Percentiles rank a stretch among this genome's conserved stretches.
Conservation (phyloP, 1,140 invertebrate genomes). For the Andrena cerasifolii region DNA sequence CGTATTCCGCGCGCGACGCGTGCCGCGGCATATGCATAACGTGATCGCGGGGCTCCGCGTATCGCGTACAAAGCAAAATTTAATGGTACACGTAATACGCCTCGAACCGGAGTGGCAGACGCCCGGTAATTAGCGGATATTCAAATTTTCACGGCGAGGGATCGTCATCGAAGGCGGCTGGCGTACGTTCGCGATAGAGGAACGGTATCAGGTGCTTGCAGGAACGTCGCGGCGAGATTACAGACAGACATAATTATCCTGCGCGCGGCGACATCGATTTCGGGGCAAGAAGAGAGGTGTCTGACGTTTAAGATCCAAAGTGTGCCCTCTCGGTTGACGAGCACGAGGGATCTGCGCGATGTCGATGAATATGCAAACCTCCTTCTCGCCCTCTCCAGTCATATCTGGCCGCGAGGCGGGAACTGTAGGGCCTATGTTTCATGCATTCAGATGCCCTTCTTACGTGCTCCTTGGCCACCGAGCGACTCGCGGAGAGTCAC, state of each 20-base stretch:
- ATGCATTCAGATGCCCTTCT: constrained; percentile 74
- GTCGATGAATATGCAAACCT: constrained; percentile 73
- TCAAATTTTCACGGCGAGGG: constrained; percentile 48
- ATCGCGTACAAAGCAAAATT: constrained; percentile 43
- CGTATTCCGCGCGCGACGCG: background rate
- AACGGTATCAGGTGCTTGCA: constrained; percentile 7
- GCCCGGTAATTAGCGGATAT: constrained; percentile 51
- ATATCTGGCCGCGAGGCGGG: constrained; percentile 37
- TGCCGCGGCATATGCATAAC: constrained; percentile 22
- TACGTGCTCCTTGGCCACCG: constrained; percentile 43
- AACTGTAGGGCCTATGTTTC: constrained; percentile 57
- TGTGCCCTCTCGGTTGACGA: constrained; percentile 44
- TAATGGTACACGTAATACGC: constrained; percentile 18
- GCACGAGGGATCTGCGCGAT: background rate
- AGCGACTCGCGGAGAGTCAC: constrained; percentile 9
- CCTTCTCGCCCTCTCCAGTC: constrained; percentile 42
- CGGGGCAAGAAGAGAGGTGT: constrained; percentile 1
- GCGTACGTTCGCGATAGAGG: background rate
- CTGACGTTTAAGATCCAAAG: constrained; percentile 50
- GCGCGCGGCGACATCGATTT: constrained; percentile 27
- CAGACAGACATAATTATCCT: constrained; percentile 57
- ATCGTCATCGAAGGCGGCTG: constrained; percentile 21
- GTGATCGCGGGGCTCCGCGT: constrained; percentile 18
- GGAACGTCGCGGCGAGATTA: constrained; percentile 38
- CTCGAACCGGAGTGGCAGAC: background rate